These are phyloP conservation scores for Ctenicera cuprea DNA, from an alignment of 2,888 invertebrate species.

Conservation along the genomic window DNA sequence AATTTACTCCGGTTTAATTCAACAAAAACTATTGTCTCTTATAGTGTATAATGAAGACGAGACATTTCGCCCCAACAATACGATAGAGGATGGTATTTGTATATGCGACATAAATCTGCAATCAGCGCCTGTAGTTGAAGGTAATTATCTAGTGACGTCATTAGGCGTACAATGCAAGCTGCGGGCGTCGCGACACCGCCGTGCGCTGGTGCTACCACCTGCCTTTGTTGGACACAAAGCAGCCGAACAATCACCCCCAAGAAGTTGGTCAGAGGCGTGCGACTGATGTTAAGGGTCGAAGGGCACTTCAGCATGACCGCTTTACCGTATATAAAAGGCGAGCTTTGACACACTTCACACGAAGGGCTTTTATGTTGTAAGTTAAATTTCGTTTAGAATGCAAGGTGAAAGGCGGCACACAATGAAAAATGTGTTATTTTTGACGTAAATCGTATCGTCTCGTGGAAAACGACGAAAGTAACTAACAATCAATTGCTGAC, in stretches of 20 bases:
- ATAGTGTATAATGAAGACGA: conserved; percentile 49
- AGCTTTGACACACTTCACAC: conserved; percentile 39
- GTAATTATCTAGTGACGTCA: conserved; percentile 60
- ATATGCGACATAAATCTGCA: conserved; percentile 58
- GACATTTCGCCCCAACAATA: conserved; percentile 48
- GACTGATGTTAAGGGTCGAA: conserved; percentile 40
- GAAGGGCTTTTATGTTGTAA: conserved; percentile 32
- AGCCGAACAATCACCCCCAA: conserved; percentile 46
- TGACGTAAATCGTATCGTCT: too few species aligned
- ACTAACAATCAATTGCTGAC: too few species aligned
- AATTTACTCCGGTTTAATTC: conserved; percentile 51
- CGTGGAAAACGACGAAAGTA: too few species aligned
- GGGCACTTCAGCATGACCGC: conserved; percentile 39
- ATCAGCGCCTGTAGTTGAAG: conserved; percentile 60
- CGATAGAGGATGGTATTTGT: conserved; percentile 53
- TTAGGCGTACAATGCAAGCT: conserved; percentile 50
- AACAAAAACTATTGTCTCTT: conserved; percentile 52
- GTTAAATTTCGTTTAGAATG: conserved; percentile 15
- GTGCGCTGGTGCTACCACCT: conserved; percentile 39
- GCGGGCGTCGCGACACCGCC: conserved; percentile 49
- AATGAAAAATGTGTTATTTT: too few species aligned
- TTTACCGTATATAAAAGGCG: conserved; percentile 38
- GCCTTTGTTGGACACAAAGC: conserved; percentile 48
- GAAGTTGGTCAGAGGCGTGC: conserved; percentile 50
- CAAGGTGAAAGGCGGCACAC: too few species aligned